These are phyloP conservation scores for Cassiopea xamachana DNA, from an alignment of 30 jellyfish, hydroid and myxozoan species.

Conservation along the genomic window DNA sequence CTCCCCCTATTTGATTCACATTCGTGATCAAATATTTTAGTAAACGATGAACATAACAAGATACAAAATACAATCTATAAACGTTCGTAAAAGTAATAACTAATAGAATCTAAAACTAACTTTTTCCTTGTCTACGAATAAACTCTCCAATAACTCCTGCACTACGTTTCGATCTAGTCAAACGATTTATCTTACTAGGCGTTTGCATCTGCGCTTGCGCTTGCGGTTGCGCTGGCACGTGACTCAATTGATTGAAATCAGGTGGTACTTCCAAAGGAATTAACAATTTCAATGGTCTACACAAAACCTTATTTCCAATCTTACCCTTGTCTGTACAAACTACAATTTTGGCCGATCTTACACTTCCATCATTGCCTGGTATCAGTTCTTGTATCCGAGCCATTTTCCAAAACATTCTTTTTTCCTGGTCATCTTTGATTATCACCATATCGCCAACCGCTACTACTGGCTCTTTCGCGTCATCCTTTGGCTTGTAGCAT, in stretches of 20 bases:
- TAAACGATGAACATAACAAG: neutral
- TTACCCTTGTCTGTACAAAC: slow-evolving; percentile 47
- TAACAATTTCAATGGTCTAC: slow-evolving; percentile 28
- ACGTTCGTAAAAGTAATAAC: neutral
- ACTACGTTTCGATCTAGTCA: slow-evolving; percentile 51
- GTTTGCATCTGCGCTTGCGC: neutral
- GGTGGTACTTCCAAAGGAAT: slow-evolving; percentile 25
- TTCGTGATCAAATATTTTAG: slow-evolving; percentile 7
- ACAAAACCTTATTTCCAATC: slow-evolving; percentile 52
- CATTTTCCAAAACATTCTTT: slow-evolving; percentile 54
- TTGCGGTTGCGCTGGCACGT: slow-evolving; percentile 14
- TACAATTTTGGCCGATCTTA: slow-evolving; percentile 48
- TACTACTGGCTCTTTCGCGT: slow-evolving; percentile 53
- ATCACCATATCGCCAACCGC: slow-evolving; percentile 18
- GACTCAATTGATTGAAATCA: neutral
- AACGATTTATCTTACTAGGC: neutral
- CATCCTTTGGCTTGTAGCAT: slow-evolving; percentile 48
- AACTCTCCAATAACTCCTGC: no score
- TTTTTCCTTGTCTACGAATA: no score
- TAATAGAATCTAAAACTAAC: no score
- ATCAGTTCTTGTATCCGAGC: no score
- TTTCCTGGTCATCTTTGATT: slow-evolving; percentile 38
- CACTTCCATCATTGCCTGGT: slow-evolving; percentile 21
- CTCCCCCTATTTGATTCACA: slow-evolving; percentile 44
- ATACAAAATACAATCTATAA: neutral